These are phyloP conservation scores for Dryocosmus kuriphilus DNA, from an alignment of 2,888 invertebrate genomes.

Conservation along the genomic window DNA sequence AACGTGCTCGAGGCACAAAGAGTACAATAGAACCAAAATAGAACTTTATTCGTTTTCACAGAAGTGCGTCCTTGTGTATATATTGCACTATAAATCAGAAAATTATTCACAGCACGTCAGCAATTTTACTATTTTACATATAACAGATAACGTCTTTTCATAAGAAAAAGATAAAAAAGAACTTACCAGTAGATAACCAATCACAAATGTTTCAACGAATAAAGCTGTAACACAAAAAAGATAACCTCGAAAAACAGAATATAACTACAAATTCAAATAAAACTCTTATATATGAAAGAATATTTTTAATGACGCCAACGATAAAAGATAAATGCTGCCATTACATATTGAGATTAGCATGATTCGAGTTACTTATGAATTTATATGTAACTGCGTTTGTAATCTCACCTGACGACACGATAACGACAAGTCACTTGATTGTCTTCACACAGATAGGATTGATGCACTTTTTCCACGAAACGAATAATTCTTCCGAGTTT, in stretches of 20 bases:
- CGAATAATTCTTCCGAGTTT: not conserved
- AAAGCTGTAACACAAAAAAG: not conserved
- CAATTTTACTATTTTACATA: not conserved
- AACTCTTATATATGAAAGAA: not conserved
- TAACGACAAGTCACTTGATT: constrained; percentile 24
- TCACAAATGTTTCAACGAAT: not conserved
- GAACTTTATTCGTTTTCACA: not conserved
- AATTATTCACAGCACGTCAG: not conserved
- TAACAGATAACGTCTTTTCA: not conserved
- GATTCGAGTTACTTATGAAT: not conserved
- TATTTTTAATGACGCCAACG: not conserved
- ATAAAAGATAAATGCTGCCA: not conserved
- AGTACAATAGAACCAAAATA: not conserved
- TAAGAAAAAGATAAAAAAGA: not conserved
- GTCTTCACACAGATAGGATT: not conserved
- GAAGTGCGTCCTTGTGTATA: not conserved
- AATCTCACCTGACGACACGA: constrained; percentile 48
- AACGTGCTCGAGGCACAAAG: not conserved
- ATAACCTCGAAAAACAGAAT: not conserved
- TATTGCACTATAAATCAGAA: not conserved
- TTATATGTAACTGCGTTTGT: not conserved
- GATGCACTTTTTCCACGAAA: not conserved
- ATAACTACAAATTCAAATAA: not conserved
- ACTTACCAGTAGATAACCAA: not conserved
- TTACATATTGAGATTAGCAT: not conserved